phyloP scores from a whole-genome alignment of 2,797 vertebrate genomes.

The Lacerta bilineata region DNA sequence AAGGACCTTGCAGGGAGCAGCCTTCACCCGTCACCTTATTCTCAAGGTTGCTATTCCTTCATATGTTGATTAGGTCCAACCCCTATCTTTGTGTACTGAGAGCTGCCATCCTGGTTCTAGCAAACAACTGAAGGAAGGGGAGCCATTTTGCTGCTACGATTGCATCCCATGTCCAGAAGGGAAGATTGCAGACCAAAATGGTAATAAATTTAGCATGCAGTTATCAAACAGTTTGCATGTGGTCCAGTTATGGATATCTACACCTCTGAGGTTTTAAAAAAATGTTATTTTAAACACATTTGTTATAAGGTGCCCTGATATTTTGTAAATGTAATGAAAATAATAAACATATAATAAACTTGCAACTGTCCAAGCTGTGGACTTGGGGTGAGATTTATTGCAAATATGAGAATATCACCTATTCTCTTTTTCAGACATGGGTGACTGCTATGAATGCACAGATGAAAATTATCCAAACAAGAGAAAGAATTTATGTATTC shows the following conservation, averaged over 20 bases:
- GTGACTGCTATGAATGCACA: background rate
- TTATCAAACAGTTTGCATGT: background rate
- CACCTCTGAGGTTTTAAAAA: background rate
- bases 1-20: too few relatives aligned
- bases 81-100: background rate
- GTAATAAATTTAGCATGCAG: background rate
- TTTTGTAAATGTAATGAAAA: too few relatives aligned
- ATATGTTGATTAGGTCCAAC: background rate
- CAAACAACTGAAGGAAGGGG: background rate
- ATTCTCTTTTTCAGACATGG: background rate
- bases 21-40: too few relatives aligned
- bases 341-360: too few relatives aligned
- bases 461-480: constrained; percentile 18
- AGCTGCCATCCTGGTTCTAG: background rate
- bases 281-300: too few relatives aligned
- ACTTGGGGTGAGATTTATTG: too few relatives aligned
- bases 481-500: background rate
- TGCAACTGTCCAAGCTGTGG: too few relatives aligned
- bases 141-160: constrained; percentile 11
- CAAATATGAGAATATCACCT: background rate
- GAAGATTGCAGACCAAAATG: background rate
- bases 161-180: constrained; percentile 25
- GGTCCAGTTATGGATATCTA: background rate
- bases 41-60: background rate
- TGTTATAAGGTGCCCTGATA: too few relatives aligned